Conservation (phyloP, 2,888 invertebrate genomes). For the Omphaloscelis lunosa region DNA sequence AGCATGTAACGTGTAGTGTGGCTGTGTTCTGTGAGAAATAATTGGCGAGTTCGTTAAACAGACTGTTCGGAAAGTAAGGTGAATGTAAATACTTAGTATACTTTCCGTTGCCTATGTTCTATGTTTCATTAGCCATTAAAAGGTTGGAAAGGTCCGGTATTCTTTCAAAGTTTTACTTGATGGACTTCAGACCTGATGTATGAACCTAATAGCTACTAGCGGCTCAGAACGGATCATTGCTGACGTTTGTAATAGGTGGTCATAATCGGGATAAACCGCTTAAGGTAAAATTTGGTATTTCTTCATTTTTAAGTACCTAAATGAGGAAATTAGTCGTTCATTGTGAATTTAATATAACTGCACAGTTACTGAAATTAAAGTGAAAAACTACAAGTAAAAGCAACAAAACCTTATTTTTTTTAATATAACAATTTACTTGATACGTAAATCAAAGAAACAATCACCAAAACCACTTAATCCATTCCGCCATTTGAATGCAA, state of each 20-base stretch:
- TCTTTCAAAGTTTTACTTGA: neutral
- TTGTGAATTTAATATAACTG: neutral
- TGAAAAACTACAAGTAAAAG: neutral
- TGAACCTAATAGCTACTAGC: neutral
- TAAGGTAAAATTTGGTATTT: neutral
- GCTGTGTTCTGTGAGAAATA: constrained; percentile 1
- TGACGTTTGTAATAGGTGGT: neutral
- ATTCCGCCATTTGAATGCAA: constrained; percentile 53
- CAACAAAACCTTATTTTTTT: neutral
- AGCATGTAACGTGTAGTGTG: constrained; percentile 7
- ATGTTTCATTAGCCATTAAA: neutral
- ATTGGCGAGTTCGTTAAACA: neutral
- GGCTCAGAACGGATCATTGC: neutral
- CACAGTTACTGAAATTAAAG: neutral
- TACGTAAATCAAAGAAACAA: constrained; percentile 40
- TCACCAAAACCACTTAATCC: constrained; percentile 50
- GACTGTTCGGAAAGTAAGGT: neutral
- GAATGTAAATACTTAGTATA: too few species aligned
- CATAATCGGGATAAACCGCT: neutral
- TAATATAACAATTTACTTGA: neutral
- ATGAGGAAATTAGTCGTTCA: neutral
- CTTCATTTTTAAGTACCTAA: neutral
- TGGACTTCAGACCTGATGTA: neutral
- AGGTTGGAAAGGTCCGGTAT: neutral
- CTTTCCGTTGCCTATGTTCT: neutral